These are phyloP conservation scores for Dysidea cf. avara DNA, from an alignment of 37 sponge, comb jelly and placozoan species.

Conservation along the genomic window DNA sequence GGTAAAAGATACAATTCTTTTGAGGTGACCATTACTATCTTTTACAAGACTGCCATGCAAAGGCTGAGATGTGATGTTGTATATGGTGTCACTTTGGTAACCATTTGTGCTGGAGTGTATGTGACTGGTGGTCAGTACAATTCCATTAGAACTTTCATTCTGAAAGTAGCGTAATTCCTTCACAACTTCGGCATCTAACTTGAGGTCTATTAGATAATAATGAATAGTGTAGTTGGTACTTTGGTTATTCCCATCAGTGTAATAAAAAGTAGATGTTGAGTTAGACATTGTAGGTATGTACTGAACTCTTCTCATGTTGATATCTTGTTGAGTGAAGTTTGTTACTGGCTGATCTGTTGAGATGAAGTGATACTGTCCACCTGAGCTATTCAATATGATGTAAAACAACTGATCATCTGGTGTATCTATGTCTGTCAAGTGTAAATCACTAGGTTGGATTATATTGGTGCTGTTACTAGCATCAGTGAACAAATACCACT, in stretches of 20 bases:
- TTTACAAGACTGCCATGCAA: conserved; percentile 4
- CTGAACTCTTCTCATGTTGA: conserved; percentile 19
- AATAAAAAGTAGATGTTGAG: conserved; percentile 9
- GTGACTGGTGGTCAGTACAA: not conserved
- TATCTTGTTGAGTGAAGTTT: conserved; percentile 53
- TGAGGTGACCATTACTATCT: no score
- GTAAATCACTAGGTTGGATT: conserved; percentile 3
- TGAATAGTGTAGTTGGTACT: not conserved
- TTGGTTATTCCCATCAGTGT: conserved; percentile 10
- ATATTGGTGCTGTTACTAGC: no score
- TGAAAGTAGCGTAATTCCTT: conserved; percentile 16
- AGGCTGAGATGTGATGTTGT: conserved; percentile 4
- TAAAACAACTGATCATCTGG: conserved; percentile 20
- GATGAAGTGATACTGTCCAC: not conserved
- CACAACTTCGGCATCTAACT: no score
- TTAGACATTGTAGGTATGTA: conserved; percentile 8
- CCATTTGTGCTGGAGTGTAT: conserved; percentile 52
- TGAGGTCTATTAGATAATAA: no score
- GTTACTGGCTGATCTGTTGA: not conserved
- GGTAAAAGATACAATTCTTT: no score
- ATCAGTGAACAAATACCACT: not conserved
- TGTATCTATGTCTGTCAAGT: conserved; percentile 53
- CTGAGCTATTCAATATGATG: not conserved
- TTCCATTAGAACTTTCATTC: conserved; percentile 1
- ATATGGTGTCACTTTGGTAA: conserved; percentile 13